phyloP scores from a whole-genome alignment of 2,888 invertebrate genomes.

The Leucophenga montana region DNA sequence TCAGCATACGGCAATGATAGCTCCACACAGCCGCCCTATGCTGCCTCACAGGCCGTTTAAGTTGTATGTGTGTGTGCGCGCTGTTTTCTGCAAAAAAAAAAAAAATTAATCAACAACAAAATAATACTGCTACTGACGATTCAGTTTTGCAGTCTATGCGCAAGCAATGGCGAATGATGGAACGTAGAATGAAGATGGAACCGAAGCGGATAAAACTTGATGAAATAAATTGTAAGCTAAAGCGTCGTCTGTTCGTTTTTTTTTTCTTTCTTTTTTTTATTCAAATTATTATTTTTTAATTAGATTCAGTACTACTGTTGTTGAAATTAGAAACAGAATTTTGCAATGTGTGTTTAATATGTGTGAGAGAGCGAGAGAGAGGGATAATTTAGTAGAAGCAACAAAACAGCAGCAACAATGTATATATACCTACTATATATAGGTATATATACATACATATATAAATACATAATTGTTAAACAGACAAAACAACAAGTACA shows the following conservation, averaged over 20 bases:
- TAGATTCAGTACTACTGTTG: constrained; percentile 58
- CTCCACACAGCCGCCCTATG: constrained; percentile 73
- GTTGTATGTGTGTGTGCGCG: constrained; percentile 33
- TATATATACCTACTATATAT: constrained; percentile 50
- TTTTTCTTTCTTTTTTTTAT: constrained; percentile 50
- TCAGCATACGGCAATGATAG: constrained; percentile 73
- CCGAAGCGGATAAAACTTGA: neutral
- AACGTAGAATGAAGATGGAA: constrained; percentile 31
- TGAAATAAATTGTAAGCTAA: constrained; percentile 66
- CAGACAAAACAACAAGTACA: constrained; percentile 15
- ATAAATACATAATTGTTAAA: neutral
- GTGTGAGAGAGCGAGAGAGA: constrained; percentile 41
- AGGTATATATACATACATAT: constrained; percentile 47
- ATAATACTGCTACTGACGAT: constrained; percentile 10
- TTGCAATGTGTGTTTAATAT: constrained; percentile 44
- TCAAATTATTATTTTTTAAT: constrained; percentile 16
- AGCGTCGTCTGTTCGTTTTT: constrained; percentile 71
- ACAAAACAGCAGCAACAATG: constrained; percentile 30
- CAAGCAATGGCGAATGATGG: constrained; percentile 59
- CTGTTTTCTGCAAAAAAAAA: constrained; percentile 30
- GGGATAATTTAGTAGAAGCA: constrained; percentile 35
- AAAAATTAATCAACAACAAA: constrained; percentile 34
- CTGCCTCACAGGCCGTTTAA: constrained; percentile 73
- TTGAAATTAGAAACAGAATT: constrained; percentile 62
- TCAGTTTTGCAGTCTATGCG: neutral